A percentile compares a stretch with the other conserved stretches of the same genome.
Evolutionary conservation across 2,888 invertebrate species (phyloP).

Genomic region (Noctua janthina): DNA sequence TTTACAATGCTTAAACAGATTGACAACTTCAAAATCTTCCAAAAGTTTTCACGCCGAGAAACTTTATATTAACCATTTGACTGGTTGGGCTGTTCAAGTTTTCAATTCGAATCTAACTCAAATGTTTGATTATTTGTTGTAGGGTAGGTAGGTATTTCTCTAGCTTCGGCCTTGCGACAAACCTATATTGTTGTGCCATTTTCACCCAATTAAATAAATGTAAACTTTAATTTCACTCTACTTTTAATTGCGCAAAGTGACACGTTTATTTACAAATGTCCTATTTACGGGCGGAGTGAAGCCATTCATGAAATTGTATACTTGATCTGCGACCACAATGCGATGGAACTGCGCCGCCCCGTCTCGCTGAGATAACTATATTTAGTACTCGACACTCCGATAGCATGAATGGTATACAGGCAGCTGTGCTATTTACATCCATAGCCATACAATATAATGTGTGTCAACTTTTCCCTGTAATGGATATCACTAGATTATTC

Average conservation of each 20-base stretch:
- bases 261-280: constrained; percentile 56
- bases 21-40: not conserved
- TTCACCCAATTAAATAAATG: constrained; percentile 47
- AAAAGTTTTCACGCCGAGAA: not conserved
- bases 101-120: not conserved
- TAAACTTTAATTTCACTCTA: constrained; percentile 20
- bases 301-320: constrained; percentile 63
- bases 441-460: constrained; percentile 18
- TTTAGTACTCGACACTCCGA: constrained; percentile 46
- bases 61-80: not conserved
- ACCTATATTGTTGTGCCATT: constrained; percentile 7
- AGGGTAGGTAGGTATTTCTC: not conserved
- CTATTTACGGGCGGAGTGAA: constrained; percentile 56
- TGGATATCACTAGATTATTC: constrained; percentile 10
- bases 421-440: constrained; percentile 39
- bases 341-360: constrained; percentile 47
- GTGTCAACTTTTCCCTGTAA: constrained; percentile 23
- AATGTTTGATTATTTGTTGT: not conserved
- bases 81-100: not conserved
- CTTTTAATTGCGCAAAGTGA: constrained; percentile 52
- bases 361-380: constrained; percentile 60
- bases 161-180: constrained; percentile 6
- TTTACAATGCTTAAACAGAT: not conserved
- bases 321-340: constrained; percentile 63
- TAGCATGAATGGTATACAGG: constrained; percentile 54